Base-by-base conservation (phyloP, 2,888 invertebrate species). In the Mamestra brassicae region DNA sequence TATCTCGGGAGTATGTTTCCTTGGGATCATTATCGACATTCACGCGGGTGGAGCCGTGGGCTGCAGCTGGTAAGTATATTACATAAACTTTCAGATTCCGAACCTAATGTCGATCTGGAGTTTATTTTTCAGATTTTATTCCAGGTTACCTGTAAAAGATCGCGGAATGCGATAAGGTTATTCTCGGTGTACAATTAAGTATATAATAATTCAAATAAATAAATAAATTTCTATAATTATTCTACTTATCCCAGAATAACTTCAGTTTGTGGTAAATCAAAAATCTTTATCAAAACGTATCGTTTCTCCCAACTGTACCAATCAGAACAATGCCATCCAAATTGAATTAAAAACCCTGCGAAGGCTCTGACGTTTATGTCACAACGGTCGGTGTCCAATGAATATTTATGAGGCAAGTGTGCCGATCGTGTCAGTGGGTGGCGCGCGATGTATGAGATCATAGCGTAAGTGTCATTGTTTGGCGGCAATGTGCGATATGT, bases 321-420 rank as follows among this genome's bases (percentile, higher is more conserved):
- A 86, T 87, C 82, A 82, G 77, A 86, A 80, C 82, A 86, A 77
- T 71, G 63, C 70, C 55, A 74, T 67, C 74, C 65, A 75, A 87
- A 86, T 87, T 82, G 78, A 87, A 87, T 87, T 86, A 87, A 86
- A 81, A 86, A 82, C 79, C 68, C n/a, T 66, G 72, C 58, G 72
- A 71, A 73, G 73, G 71, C 63, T 64, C 64, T 82, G 82, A 86
- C 86, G 84, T 87, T 83, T 80, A 74, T 86, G 87, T 87, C 88
- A 85, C 83, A 85, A 58, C 78, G 62, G 66, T 78, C 70, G 64
- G 67, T 67, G 54, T 81, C 66, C 87, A 86, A 88, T 87, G 85
- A 86, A 87, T 87, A 87, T 87, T 88, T 87, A 87, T 87, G 85
- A 17, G 65, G 42, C 62, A 71, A 78, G 71, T 74, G 76, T 72